These are phyloP conservation scores for Corvus cornix DNA, from an alignment of 2,113 vertebrate species.

Conservation along the genomic window DNA sequence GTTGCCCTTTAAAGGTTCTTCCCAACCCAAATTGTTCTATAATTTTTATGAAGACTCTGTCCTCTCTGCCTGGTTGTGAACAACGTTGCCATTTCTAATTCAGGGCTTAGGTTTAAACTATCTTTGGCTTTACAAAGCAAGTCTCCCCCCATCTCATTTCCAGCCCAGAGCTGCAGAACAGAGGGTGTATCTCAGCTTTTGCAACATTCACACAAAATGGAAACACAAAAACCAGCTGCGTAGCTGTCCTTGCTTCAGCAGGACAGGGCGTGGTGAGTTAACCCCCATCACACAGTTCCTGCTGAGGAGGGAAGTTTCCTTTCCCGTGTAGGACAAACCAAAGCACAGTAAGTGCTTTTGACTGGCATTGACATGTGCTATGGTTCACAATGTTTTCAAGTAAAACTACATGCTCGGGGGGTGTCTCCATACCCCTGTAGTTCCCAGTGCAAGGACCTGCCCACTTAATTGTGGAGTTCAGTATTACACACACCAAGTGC, in stretches of 20 bases:
- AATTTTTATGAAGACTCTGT: neutral
- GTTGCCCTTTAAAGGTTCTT: neutral
- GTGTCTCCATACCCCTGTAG: neutral
- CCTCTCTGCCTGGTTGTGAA: neutral
- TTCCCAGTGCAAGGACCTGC: neutral
- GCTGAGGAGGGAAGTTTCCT: neutral
- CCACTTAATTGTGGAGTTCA: neutral
- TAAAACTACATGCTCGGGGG: neutral
- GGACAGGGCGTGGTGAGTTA: neutral
- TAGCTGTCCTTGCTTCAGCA: neutral
- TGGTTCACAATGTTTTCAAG: neutral
- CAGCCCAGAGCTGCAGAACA: neutral
- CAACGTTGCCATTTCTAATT: accelerated
- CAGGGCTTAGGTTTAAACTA: neutral
- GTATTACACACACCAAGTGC: neutral
- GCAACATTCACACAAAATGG: neutral
- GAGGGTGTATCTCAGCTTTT: neutral
- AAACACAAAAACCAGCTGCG: neutral
- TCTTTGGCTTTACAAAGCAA: neutral
- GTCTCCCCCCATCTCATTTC: neutral
- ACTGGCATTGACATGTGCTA: neutral
- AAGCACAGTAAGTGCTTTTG: neutral
- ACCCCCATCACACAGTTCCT: neutral
- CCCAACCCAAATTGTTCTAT: neutral
- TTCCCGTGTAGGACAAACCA: neutral